Percentiles rank a stretch among this genome's conserved stretches.
Evolutionary conservation across 2,113 vertebrate genomes (phyloP).

Genomic region (Labeo catla): DNA sequence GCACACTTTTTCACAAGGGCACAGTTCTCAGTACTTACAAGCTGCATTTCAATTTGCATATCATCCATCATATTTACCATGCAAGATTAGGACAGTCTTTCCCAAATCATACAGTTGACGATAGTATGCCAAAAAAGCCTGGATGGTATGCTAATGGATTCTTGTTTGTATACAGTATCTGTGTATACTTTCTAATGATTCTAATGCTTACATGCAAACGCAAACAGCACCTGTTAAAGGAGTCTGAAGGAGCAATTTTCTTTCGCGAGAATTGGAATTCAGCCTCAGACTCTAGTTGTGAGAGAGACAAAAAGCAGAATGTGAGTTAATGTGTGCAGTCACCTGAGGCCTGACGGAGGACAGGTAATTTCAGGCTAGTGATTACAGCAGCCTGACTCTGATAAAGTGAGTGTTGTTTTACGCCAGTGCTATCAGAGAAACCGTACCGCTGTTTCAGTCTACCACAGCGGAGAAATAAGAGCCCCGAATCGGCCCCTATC

Average conservation of each 20-base stretch:
- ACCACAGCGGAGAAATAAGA: constrained; percentile 52
- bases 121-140: background rate
- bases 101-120: background rate
- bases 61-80: background rate
- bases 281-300: background rate
- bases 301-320: constrained; percentile 22
- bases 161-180: background rate
- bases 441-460: constrained; percentile 28
- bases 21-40: background rate
- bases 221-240: background rate
- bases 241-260: background rate
- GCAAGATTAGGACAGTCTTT: background rate
- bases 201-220: background rate
- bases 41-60: background rate
- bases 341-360: constrained; percentile 41
- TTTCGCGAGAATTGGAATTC: background rate
- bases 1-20: background rate
- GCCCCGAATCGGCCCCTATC: constrained; percentile 42
- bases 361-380: constrained; percentile 55
- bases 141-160: background rate
- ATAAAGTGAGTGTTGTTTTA: constrained; percentile 68
- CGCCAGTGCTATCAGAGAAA: constrained; percentile 45
- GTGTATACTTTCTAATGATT: background rate
- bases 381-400: constrained; percentile 53
- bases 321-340: constrained; percentile 50